A percentile compares a stretch with the other conserved stretches of the same genome.
Conservation (phyloP, 1,140 invertebrate species). For the Ceratitis capitata region DNA sequence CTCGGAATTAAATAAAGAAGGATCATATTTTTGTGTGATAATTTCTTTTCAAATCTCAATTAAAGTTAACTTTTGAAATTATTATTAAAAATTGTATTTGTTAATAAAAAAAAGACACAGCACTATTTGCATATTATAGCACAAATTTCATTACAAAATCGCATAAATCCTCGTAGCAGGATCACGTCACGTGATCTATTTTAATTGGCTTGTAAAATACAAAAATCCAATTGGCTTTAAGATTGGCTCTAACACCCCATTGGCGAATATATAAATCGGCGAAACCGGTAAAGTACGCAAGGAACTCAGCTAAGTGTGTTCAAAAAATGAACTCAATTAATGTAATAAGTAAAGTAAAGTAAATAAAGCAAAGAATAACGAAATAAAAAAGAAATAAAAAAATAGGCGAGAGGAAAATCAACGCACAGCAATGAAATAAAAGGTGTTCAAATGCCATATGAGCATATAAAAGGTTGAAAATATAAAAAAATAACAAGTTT, state of each 20-base stretch:
- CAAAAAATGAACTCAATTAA: background rate
- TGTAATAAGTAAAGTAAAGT: background rate
- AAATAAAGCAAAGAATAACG: background rate
- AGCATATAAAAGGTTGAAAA: background rate
- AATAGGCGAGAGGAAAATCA: no score
- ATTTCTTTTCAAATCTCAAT: background rate
- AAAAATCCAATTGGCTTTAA: constrained; percentile 63
- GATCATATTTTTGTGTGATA: background rate
- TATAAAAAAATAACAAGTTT: background rate
- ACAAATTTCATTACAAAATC: constrained; percentile 16
- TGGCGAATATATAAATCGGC: constrained; percentile 35
- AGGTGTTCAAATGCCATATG: background rate
- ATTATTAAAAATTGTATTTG: background rate
- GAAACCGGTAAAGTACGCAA: background rate
- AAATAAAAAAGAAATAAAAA: background rate
- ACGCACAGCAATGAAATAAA: no score
- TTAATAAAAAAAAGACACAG: background rate
- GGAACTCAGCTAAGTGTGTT: background rate
- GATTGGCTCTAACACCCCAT: constrained; percentile 36
- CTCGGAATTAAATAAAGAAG: background rate
- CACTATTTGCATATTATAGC: background rate
- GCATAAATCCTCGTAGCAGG: background rate
- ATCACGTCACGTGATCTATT: background rate
- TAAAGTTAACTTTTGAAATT: background rate
- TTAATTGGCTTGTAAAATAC: constrained; percentile 60